phyloP scores from a whole-genome alignment of 2,113 vertebrate genomes.

The Canis aureus region DNA sequence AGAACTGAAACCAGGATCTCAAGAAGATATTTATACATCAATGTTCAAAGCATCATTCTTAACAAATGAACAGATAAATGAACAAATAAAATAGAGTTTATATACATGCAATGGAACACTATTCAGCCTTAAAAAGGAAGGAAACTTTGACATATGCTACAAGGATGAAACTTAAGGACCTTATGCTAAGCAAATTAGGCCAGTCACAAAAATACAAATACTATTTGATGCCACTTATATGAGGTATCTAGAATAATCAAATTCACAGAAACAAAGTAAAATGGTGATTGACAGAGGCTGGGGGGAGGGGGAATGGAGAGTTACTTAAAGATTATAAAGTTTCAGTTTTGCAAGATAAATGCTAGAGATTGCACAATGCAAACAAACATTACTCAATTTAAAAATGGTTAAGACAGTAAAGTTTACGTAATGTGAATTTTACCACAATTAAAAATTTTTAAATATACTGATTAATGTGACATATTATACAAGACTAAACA shows the following conservation, averaged over 20 bases:
- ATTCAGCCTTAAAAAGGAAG: not conserved
- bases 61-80: not conserved
- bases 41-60: not conserved
- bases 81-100: not conserved
- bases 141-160: not conserved
- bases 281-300: not conserved
- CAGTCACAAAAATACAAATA: constrained; percentile 9
- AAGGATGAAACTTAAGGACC: not conserved
- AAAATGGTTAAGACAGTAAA: not conserved
- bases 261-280: not conserved
- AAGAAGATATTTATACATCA: not conserved
- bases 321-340: not conserved
- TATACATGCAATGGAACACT: not conserved
- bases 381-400: not conserved
- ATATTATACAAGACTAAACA: not conserved
- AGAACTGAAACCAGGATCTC: not conserved
- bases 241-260: not conserved
- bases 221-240: not conserved
- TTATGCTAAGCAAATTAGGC: not conserved
- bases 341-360: constrained; percentile 34
- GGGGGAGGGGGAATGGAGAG: not conserved
- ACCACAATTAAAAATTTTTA: not conserved
- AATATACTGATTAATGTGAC: not conserved
- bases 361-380: not conserved
- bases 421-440: not conserved